Evolutionary conservation across 2,797 vertebrate species (phyloP).

Genomic region (Acanthurus leucopareius): DNA sequence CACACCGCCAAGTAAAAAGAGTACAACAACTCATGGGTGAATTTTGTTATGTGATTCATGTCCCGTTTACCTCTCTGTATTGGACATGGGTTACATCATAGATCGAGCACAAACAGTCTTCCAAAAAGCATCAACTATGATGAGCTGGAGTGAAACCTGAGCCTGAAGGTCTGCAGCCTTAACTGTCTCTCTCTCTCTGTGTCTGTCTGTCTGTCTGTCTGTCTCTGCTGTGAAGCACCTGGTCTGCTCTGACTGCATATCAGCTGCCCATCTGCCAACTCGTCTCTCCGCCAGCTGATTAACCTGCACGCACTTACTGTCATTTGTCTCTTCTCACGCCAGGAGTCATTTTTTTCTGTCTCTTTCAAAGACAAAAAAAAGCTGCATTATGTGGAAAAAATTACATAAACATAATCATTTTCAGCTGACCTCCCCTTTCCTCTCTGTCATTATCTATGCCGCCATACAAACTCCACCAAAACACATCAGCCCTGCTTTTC

Average conservation of each 20-base stretch:
- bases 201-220: slow-evolving; percentile 12
- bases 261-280: slow-evolving; percentile 39
- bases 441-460: slow-evolving; percentile 11
- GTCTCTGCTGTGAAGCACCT: slow-evolving; percentile 23
- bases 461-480: slow-evolving; percentile 6
- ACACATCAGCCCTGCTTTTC: slow-evolving; percentile 1
- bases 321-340: slow-evolving; percentile 18
- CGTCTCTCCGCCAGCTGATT: slow-evolving; percentile 42
- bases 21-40: neutral
- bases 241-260: slow-evolving; percentile 38
- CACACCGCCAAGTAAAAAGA: neutral
- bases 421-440: slow-evolving; percentile 10
- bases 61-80: neutral
- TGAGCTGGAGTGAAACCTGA: slow-evolving; percentile 9
- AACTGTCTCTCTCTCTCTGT: neutral
- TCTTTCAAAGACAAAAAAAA: slow-evolving; percentile 13
- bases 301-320: slow-evolving; percentile 30
- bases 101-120: slow-evolving; percentile 3
- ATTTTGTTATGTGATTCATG: slow-evolving; percentile 20
- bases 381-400: slow-evolving; percentile 9
- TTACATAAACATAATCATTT: slow-evolving; percentile 9
- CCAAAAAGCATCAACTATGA: neutral
- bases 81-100: neutral
- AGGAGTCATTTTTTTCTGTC: neutral
- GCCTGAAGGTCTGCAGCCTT: slow-evolving; percentile 24